These are phyloP conservation scores for Zaprionus taronus DNA, from an alignment of 1,140 invertebrate species.

Conservation along the genomic window DNA sequence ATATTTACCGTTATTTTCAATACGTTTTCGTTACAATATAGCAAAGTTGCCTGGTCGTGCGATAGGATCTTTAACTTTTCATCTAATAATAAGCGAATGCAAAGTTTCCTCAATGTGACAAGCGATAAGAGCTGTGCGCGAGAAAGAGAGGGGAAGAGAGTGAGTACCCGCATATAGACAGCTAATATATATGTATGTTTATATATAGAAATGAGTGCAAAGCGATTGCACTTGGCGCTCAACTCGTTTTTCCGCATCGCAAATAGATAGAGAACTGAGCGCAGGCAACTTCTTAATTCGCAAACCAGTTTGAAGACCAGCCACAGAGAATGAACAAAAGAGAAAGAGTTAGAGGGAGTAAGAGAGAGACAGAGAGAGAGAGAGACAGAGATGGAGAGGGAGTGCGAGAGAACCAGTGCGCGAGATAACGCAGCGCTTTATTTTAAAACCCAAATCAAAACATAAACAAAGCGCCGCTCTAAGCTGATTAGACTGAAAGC, in stretches of 20 bases:
- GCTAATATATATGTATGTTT: not conserved
- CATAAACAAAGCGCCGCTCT: conserved; percentile 33
- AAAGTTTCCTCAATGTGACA: conserved; percentile 9
- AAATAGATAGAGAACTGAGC: conserved; percentile 11
- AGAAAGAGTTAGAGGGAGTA: not conserved
- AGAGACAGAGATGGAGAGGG: not conserved
- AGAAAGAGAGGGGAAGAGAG: not conserved
- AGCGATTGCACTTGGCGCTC: conserved; percentile 4
- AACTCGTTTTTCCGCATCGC: conserved; percentile 26
- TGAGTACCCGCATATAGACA: not conserved
- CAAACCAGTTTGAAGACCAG: conserved; percentile 26
- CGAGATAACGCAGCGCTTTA: conserved; percentile 4
- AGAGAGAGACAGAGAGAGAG: not conserved
- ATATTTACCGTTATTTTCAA: conserved; percentile 23
- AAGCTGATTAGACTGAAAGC: conserved; percentile 33
- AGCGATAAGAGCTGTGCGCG: conserved; percentile 8
- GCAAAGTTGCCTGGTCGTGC: conserved; percentile 58
- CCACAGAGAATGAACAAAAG: not conserved
- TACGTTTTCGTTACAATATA: conserved; percentile 59
- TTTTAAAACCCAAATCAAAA: conserved; percentile 35
- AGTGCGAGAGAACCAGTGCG: conserved; percentile 4
- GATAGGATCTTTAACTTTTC: conserved; percentile 49
- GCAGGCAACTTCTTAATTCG: not conserved
- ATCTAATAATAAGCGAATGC: conserved; percentile 40
- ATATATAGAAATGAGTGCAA: conserved; percentile 2